Evolutionary conservation across 1,140 invertebrate species (phyloP), one percentile per base, ranked within the genome.

Genomic region (Lucilia sericata): DNA sequence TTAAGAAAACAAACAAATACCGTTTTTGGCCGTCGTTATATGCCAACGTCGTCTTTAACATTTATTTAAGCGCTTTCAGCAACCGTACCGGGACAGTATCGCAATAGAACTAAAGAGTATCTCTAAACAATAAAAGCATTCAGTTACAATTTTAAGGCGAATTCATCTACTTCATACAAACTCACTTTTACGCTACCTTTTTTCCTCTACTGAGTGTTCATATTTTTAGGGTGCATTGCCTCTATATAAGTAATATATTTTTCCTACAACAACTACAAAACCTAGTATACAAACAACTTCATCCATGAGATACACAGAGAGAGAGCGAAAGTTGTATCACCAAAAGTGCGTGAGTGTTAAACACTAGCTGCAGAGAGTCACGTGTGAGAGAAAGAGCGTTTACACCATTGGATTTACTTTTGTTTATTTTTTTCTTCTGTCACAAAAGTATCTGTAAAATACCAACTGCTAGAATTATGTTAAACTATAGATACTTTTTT

Each of bases 51-150:
- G n/a, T n/a, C 25, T 7, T 51, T 17, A 80, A 25, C 14, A 30
- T n/a, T 47, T n/a, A n/a, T n/a, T n/a, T 5, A 80, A 30, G 10
- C 76, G 76, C 76, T 49, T 80, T 49, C 49, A 49, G 49, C 42
- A 80, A 80, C 76, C 76, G 76, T 80, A 80, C 76, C 76, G 19
- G 76, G 76, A 80, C 42, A 80, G 47, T 80, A 80, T 49, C 76
- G 76, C 19, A 80, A 80, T 49, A 80, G 21, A 80, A 80, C 76
- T 80, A 49, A 51, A n/a, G 76, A 49, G 76, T 80, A 51, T 80
- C 36, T 80, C 12, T 49, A 25, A 21, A 70, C 65, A 70, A 70
- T 21, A 51, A 51, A 49, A 12, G 42, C 47, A 51, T 19, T 17
- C 76, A 49, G 42, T 2, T 2, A 14, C n/a, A 49, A 42, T 36